phyloP scores from a whole-genome alignment of 2,888 invertebrate genomes.

The Noctua fimbriata region DNA sequence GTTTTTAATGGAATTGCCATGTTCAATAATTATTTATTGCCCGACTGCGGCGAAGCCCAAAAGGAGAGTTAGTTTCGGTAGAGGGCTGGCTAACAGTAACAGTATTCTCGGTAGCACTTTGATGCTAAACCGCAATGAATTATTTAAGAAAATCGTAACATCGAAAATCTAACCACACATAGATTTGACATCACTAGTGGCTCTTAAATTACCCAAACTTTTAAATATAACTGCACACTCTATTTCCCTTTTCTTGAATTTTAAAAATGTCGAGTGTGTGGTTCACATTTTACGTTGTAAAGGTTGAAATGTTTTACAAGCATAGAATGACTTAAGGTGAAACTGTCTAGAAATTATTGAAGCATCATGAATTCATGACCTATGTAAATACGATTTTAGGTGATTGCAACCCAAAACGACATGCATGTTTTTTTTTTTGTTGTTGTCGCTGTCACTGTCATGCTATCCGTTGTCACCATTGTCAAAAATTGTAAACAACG shows the following conservation, averaged over 20 bases:
- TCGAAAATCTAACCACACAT: not conserved
- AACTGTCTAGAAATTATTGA: not conserved
- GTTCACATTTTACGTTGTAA: no score
- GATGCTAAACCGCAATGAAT: not conserved
- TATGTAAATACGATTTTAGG: not conserved
- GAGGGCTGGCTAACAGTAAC: not conserved
- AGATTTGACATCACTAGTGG: no score
- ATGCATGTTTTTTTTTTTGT: not conserved
- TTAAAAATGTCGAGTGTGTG: not conserved
- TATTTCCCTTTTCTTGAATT: not conserved
- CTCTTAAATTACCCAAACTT: no score
- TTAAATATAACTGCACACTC: not conserved
- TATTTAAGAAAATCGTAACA: not conserved
- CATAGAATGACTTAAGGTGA: not conserved
- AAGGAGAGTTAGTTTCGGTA: no score
- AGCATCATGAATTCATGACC: no score
- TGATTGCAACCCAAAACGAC: not conserved
- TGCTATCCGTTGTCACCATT: not conserved
- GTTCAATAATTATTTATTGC: not conserved
- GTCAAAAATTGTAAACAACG: constrained; percentile 25
- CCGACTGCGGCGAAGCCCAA: no score
- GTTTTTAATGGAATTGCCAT: not conserved
- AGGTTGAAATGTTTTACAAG: not conserved
- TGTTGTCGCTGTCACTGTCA: not conserved
- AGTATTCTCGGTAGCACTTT: not conserved